Evolutionary conservation across 1,140 invertebrate species (phyloP).

Genomic region (Penaeus vannamei): DNA sequence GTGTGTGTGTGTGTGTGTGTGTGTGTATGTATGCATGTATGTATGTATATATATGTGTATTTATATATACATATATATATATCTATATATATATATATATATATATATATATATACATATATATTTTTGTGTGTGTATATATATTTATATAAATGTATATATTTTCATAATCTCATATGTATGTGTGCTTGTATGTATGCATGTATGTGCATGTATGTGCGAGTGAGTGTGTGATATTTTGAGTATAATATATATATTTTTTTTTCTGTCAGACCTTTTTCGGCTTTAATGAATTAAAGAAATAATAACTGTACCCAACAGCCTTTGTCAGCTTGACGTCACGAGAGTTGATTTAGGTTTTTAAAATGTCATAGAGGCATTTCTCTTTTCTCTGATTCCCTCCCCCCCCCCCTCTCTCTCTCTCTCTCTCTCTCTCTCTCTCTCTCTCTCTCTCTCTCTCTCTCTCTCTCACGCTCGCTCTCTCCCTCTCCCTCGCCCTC

Average conservation of each 20-base stretch:
- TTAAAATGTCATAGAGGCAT: not conserved
- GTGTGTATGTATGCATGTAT: not conserved
- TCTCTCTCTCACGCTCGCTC: no score
- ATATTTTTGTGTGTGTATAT: not conserved
- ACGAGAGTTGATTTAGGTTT: not conserved
- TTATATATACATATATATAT: not conserved
- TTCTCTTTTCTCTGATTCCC: slow-evolving; percentile 3
- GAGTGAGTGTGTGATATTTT: not conserved
- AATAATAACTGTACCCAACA: not conserved
- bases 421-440: not conserved
- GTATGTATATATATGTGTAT: not conserved
- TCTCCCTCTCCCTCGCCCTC: no score
- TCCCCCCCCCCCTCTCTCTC: not conserved
- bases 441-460: no score
- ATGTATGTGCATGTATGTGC: not conserved
- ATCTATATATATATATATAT: not conserved
- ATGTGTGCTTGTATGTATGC: not conserved
- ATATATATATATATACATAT: not conserved
- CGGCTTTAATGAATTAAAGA: no score
- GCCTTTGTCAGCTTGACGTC: not conserved
- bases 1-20: not conserved
- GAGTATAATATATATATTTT: not conserved
- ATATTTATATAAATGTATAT: not conserved
- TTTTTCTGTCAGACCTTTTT: no score
- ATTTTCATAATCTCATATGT: not conserved